These are phyloP conservation scores for Philaethria dido DNA, from an alignment of 2,888 invertebrate species.

Conservation along the genomic window DNA sequence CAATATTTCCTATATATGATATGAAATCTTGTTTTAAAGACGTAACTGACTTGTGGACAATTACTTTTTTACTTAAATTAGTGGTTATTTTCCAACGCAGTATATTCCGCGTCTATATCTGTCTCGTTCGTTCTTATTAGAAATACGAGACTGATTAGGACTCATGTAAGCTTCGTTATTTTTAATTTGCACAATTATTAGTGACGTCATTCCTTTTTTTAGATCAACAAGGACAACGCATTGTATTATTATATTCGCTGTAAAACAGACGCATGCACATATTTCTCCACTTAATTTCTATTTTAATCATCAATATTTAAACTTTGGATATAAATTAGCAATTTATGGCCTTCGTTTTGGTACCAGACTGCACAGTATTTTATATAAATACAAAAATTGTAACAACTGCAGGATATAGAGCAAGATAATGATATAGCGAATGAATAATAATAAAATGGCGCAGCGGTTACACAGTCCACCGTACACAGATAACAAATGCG, in stretches of 20 bases:
- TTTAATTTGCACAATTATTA: neutral
- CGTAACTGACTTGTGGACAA: neutral
- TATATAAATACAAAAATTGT: too few species aligned
- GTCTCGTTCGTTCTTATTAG: slow-evolving; percentile 4
- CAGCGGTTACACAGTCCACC: too few species aligned
- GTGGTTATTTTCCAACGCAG: neutral
- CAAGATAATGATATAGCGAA: neutral
- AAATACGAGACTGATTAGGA: slow-evolving; percentile 17
- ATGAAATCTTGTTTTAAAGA: neutral
- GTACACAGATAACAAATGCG: neutral
- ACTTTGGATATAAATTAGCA: neutral
- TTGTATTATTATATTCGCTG: neutral
- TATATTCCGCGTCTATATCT: neutral
- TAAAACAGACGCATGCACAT: too few species aligned
- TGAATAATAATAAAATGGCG: neutral
- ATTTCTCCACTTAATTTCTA: neutral
- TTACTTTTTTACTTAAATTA: neutral
- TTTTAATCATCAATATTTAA: neutral
- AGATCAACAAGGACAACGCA: neutral
- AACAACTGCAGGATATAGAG: neutral
- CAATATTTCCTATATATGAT: neutral
- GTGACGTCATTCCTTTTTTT: slow-evolving; percentile 16
- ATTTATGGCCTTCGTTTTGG: neutral
- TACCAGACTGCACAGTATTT: neutral
- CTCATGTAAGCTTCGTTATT: neutral